Evolutionary conservation across 2,113 vertebrate genomes (phyloP).

Genomic region (rabbit (Oryctolagus cuniculus)): mOryCun1.1 NC_091436.1:161105001-161105500

Average conservation of each 20-base stretch:
- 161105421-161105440: slow-evolving; percentile 94
- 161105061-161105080: slow-evolving; percentile 40
- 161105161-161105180: slow-evolving; percentile 68
- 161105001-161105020: background rate
- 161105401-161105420: slow-evolving; percentile 92
- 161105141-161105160: slow-evolving; percentile 74
- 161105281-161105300: slow-evolving; percentile 44
- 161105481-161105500: slow-evolving; percentile 94
- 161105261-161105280: slow-evolving; percentile 76
- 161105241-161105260: slow-evolving; percentile 73
- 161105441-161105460: slow-evolving; percentile 95
- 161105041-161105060: background rate
- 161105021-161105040: background rate
- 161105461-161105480: slow-evolving; percentile 93
- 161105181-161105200: slow-evolving; percentile 71
- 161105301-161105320: slow-evolving; percentile 63
- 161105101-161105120: slow-evolving; percentile 67
- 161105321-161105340: slow-evolving; percentile 52
- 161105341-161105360: slow-evolving; percentile 68
- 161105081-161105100: slow-evolving; percentile 68
- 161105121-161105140: slow-evolving; percentile 31
- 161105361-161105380: slow-evolving; percentile 78
- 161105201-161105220: slow-evolving; percentile 74
- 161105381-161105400: slow-evolving; percentile 76
- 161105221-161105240: slow-evolving; percentile 64